Conservation (phyloP, 2,888 invertebrate species). For the Sphaerophoria taeniata region DNA sequence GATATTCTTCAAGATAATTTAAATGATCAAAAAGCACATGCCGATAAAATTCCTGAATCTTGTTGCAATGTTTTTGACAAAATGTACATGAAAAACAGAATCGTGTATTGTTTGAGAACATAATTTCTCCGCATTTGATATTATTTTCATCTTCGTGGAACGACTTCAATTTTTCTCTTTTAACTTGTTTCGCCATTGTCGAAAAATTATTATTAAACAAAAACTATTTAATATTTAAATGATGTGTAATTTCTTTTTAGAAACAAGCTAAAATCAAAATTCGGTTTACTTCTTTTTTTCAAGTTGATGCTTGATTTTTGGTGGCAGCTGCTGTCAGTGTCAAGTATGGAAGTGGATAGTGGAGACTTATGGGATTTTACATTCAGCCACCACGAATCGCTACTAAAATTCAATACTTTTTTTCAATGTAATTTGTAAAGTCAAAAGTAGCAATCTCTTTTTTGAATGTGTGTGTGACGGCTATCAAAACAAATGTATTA, state of each 20-base stretch:
- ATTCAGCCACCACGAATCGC: no score
- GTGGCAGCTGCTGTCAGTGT: conserved; percentile 14
- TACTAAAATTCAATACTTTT: no score
- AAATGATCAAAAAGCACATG: conserved; percentile 69
- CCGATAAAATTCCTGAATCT: conserved; percentile 57
- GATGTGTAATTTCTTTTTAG: not conserved
- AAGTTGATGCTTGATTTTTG: not conserved
- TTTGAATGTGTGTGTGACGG: no score
- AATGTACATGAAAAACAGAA: conserved; percentile 63
- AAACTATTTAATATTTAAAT: not conserved
- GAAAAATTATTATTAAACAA: not conserved
- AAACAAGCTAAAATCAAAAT: not conserved
- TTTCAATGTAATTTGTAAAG: no score
- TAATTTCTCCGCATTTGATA: conserved; percentile 63
- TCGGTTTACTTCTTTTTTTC: not conserved
- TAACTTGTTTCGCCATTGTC: conserved; percentile 36
- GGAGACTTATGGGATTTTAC: not conserved
- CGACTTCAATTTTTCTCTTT: conserved; percentile 24
- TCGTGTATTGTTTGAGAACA: conserved; percentile 61
- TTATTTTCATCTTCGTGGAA: conserved; percentile 41
- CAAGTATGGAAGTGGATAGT: not conserved
- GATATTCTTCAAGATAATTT: conserved; percentile 60
- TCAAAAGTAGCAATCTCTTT: no score
- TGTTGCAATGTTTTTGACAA: conserved; percentile 48
- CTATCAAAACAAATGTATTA: no score